Conservation (phyloP, 2,888 invertebrate species). For the Pheosia gnoma region DNA sequence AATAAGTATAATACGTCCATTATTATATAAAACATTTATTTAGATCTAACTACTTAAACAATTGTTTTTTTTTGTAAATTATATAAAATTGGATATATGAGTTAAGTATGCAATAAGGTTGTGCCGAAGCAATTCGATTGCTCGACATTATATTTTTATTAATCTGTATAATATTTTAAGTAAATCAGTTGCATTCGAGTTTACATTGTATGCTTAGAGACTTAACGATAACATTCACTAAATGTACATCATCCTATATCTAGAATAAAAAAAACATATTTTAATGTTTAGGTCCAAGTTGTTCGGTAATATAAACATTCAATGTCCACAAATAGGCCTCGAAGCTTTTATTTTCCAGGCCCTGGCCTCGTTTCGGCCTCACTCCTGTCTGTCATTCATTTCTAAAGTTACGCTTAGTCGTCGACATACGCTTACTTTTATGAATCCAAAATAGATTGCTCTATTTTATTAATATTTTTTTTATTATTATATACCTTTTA, state of each 20-base stretch:
- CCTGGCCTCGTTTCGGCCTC: no score
- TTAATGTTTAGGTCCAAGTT: no score
- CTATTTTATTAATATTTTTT: conserved; percentile 57
- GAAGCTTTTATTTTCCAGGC: no score
- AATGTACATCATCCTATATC: neutral
- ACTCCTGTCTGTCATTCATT: no score
- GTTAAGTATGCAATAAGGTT: conserved; percentile 62
- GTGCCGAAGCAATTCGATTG: conserved; percentile 76
- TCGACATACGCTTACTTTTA: conserved; percentile 51
- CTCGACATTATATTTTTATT: conserved; percentile 43
- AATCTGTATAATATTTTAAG: conserved; percentile 44
- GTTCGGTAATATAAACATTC: no score
- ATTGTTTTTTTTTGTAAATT: conserved; percentile 51
- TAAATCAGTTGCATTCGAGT: conserved; percentile 1
- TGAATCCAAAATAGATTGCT: conserved; percentile 53
- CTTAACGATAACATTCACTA: neutral
- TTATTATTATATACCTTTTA: conserved; percentile 40
- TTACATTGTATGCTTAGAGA: conserved; percentile 7
- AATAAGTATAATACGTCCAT: conserved; percentile 57
- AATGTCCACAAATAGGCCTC: no score
- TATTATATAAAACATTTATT: conserved; percentile 40
- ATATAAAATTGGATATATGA: conserved; percentile 32
- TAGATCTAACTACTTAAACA: conserved; percentile 37
- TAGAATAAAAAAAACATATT: neutral
- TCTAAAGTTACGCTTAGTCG: conserved; percentile 17